phyloP scores from a whole-genome alignment of 2,888 invertebrate species.

The Vesta saturnalis region DNA sequence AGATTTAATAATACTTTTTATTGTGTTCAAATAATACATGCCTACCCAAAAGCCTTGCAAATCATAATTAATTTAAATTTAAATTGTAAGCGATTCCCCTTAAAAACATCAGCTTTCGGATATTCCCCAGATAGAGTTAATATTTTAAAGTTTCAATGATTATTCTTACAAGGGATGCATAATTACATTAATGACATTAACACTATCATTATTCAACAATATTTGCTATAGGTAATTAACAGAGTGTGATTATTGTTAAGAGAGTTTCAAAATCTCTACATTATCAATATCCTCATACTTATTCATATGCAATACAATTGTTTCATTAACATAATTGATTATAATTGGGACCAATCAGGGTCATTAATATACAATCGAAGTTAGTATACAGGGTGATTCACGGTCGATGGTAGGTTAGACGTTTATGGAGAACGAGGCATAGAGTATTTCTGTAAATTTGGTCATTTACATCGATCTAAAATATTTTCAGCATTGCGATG shows the following conservation, averaged over 20 bases:
- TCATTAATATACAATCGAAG: no score
- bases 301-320: neutral
- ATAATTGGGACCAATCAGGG: no score
- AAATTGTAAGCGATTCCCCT: no score
- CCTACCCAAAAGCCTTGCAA: no score
- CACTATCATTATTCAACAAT: neutral
- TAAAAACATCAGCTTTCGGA: neutral
- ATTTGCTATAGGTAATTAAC: neutral
- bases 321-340: neutral
- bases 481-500: no score
- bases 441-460: no score
- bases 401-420: no score
- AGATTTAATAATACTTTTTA: no score
- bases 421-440: no score
- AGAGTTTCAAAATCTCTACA: neutral
- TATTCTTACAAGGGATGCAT: neutral
- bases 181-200: neutral
- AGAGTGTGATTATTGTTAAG: neutral
- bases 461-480: no score
- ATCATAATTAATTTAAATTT: neutral
- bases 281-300: neutral
- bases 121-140: neutral
- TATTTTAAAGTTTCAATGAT: neutral
- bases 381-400: no score
- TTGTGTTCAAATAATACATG: no score